Conservation (phyloP, 2,888 invertebrate species). For the Hipparchia sbordonii region DNA sequence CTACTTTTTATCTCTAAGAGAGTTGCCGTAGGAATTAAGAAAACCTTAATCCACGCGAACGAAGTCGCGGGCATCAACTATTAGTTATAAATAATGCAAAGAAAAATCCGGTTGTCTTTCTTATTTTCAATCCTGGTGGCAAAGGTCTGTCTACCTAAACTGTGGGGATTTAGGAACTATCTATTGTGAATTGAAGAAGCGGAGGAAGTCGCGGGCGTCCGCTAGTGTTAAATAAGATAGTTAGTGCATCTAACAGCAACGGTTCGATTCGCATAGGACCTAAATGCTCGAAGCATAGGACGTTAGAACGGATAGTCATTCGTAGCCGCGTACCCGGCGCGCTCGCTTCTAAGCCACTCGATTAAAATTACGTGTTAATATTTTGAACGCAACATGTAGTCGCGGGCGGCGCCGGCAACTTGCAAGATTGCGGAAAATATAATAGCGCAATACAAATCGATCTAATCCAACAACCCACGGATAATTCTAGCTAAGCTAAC, state of each 20-base stretch:
- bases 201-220: too few species aligned
- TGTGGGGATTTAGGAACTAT: too few species aligned
- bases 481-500: background rate
- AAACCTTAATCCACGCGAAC: too few species aligned
- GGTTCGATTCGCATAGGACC: slow-evolving; percentile 4
- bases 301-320: slow-evolving; percentile 20
- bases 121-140: too few species aligned
- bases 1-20: too few species aligned
- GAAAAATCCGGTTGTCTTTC: too few species aligned
- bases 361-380: background rate
- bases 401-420: background rate
- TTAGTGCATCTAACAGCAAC: background rate
- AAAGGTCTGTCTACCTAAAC: too few species aligned
- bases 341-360: slow-evolving; percentile 21
- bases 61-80: too few species aligned
- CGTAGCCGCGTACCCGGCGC: slow-evolving; percentile 22
- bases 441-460: background rate
- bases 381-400: slow-evolving; percentile 5
- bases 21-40: too few species aligned
- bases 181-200: too few species aligned
- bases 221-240: background rate
- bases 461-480: background rate
- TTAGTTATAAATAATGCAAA: too few species aligned
- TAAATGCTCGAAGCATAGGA: too few species aligned
- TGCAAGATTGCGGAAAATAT: background rate